Evolutionary conservation across 2,113 vertebrate species (phyloP).

Genomic region (Phylloscopus trochiloides): DNA sequence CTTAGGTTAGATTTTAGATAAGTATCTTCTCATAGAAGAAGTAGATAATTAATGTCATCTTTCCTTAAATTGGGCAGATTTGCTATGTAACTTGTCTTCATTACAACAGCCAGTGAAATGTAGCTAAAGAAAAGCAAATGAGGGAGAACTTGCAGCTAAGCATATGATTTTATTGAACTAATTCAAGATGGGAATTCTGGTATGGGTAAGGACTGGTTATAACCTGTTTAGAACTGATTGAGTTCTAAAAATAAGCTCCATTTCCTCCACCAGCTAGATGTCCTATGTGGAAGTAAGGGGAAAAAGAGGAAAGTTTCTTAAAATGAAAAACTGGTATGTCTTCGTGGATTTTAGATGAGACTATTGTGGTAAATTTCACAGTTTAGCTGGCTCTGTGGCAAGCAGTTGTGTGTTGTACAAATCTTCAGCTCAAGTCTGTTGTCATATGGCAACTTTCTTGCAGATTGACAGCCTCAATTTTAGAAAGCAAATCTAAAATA

Average conservation of each 20-base stretch:
- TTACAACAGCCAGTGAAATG: not conserved
- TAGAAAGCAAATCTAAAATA: not conserved
- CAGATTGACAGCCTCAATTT: not conserved
- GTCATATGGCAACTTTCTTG: not conserved
- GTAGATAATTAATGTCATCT: not conserved
- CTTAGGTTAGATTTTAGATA: not conserved
- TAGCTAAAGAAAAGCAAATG: not conserved
- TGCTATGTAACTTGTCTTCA: not conserved
- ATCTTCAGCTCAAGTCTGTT: not conserved
- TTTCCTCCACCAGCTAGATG: not conserved
- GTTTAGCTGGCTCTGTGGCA: not conserved
- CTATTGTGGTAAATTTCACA: rapidly evolving
- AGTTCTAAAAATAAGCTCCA: not conserved
- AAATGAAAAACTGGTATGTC: rapidly evolving
- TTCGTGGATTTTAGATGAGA: not conserved
- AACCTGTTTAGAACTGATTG: not conserved
- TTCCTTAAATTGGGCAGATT: not conserved
- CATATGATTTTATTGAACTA: not conserved
- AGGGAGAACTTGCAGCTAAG: not conserved
- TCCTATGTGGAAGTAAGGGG: not conserved
- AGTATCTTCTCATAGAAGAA: not conserved
- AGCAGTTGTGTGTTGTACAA: not conserved
- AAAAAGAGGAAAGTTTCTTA: not conserved
- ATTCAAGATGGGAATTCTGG: not conserved
- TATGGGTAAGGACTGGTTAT: not conserved